Conservation (phyloP, 2,888 invertebrate species). For the Neoitamus cyanurus region DNA sequence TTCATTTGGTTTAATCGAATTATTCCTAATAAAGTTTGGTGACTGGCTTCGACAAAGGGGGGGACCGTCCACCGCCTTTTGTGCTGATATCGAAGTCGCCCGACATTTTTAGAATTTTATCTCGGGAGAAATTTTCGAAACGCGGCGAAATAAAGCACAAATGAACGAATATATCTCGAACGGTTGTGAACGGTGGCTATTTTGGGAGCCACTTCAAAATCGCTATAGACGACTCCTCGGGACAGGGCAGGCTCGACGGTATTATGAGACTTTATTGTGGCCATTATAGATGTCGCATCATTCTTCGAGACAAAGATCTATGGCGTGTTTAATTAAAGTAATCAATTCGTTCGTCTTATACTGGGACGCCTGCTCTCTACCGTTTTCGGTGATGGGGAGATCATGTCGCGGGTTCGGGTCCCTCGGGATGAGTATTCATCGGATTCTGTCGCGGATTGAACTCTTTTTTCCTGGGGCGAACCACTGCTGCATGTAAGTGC, state of each 20-base stretch:
- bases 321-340: slow-evolving; percentile 51
- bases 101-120: slow-evolving; percentile 45
- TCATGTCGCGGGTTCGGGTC: slow-evolving; percentile 26
- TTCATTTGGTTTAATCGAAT: slow-evolving; percentile 22
- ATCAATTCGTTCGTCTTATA: slow-evolving; percentile 46
- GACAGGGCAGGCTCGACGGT: neutral
- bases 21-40: neutral
- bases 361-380: neutral
- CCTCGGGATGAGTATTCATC: slow-evolving; percentile 9
- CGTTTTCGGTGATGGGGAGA: slow-evolving; percentile 4
- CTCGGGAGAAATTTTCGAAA: slow-evolving; percentile 7
- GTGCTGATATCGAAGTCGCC: slow-evolving; percentile 32
- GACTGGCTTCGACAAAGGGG: neutral
- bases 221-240: neutral
- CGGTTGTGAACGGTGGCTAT: slow-evolving; percentile 33
- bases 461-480: neutral
- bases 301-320: slow-evolving; percentile 46
- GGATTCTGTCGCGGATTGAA: neutral
- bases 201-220: slow-evolving; percentile 35
- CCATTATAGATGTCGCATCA: slow-evolving; percentile 40
- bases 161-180: slow-evolving; percentile 25
- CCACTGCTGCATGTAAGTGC: neutral
- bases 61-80: neutral
- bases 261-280: slow-evolving; percentile 41
- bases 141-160: slow-evolving; percentile 3